Evolutionary conservation across 2,797 vertebrate genomes (phyloP).

Genomic region (Urocyon cinereoargenteus): DNA sequence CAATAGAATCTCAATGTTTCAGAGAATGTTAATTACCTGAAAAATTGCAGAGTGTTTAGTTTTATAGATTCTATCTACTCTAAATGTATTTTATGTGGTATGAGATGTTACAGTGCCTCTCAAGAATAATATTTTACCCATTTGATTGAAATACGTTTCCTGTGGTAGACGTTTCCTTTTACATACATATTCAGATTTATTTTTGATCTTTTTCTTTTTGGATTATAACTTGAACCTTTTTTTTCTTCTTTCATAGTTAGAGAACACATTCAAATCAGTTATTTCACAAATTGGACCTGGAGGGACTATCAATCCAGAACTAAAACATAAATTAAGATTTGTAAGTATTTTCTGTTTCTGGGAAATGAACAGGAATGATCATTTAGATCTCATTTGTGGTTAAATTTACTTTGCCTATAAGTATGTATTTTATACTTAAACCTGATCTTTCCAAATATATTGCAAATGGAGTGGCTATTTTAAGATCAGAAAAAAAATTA

Average conservation of each 20-base stretch:
- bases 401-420: conserved; percentile 22
- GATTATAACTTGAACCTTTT: background rate
- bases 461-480: background rate
- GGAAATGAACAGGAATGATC: background rate
- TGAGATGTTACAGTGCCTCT: background rate
- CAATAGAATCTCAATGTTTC: background rate
- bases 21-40: conserved; percentile 10
- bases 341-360: conserved; percentile 85
- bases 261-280: conserved; percentile 89
- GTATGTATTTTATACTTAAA: conserved; percentile 51
- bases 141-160: conserved; percentile 27
- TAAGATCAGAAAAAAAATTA: conserved; percentile 11
- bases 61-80: background rate
- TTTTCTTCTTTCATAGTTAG: conserved; percentile 87
- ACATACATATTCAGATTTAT: background rate
- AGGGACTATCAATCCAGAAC: conserved; percentile 89
- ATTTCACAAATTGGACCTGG: conserved; percentile 91
- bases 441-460: conserved; percentile 7
- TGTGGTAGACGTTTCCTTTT: background rate
- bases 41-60: background rate
- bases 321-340: conserved; percentile 92
- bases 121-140: background rate
- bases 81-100: background rate
- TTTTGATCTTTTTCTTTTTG: background rate
- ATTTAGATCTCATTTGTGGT: background rate